These are phyloP conservation scores for Eublepharis macularius DNA, from an alignment of 2,113 vertebrate species.

Conservation along the genomic window DNA sequence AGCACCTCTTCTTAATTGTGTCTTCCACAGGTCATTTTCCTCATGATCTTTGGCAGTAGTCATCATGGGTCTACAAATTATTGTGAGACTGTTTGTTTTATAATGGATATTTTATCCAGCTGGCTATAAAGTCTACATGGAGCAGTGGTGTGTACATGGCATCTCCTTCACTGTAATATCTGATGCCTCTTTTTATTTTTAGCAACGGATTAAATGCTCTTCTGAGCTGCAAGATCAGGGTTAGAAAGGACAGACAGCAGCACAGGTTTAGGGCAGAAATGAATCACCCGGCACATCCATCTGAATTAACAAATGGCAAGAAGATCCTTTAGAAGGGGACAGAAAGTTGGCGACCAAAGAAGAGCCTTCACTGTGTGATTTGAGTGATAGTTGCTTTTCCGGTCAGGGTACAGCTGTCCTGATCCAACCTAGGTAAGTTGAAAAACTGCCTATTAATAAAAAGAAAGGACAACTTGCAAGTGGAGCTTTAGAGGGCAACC, in stretches of 20 bases:
- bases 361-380: not conserved
- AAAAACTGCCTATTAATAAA: constrained; percentile 50
- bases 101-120: not conserved
- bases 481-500: constrained; percentile 48
- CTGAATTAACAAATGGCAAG: not conserved
- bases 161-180: not conserved
- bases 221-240: not conserved
- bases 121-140: constrained; percentile 5
- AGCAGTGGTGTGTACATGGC: not conserved
- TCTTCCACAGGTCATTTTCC: not conserved
- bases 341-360: not conserved
- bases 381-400: not conserved
- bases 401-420: not conserved
- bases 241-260: not conserved
- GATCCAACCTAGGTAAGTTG: constrained; percentile 51
- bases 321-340: not conserved
- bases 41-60: not conserved
- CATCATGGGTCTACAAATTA: constrained; percentile 1
- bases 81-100: constrained; percentile 18
- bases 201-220: not conserved
- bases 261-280: rapidly evolving
- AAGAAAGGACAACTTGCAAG: constrained; percentile 36
- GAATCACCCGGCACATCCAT: rapidly evolving
- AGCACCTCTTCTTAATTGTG: not conserved
- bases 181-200: constrained; percentile 21